Evolutionary conservation across 2,888 invertebrate genomes (phyloP), one percentile per base, ranked within the genome.

Genomic region (Sabatieria punctata): DNA sequence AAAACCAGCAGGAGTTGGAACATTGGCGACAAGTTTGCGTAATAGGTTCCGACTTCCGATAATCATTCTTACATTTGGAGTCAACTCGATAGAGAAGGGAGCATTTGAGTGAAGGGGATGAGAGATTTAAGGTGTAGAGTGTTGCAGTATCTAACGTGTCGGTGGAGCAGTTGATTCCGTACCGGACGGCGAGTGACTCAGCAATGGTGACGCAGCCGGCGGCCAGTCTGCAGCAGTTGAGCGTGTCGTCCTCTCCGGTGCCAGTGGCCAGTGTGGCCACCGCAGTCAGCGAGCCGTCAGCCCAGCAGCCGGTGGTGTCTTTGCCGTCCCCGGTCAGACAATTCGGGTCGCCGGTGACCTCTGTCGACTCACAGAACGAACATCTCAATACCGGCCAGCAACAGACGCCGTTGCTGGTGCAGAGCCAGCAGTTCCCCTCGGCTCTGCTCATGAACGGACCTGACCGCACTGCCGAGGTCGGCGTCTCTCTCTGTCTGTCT

Each of bases 381-480:
- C 27, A 40, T 38, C 37, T 39, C 26, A 41, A 41, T 48, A 42
- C 13, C 49, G 24, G 13, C 39, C 46, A 45, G 25, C 43, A 35
- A 33, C 49, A 49, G 22, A n/a, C n/a, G n/a, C n/a, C n/a, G n/a
- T n/a, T n/a, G n/a, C n/a, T n/a, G n/a, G n/a, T n/a, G n/a, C n/a
- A n/a, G n/a, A n/a, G n/a, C n/a, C n/a, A n/a, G n/a, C n/a, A n/a
- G n/a, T n/a, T n/a, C n/a, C n/a, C n/a, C n/a, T n/a, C n/a, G n/a
- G n/a, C n/a, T n/a, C n/a, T n/a, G n/a, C n/a, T n/a, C n/a, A n/a
- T n/a, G n/a, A n/a, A n/a, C n/a, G n/a, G n/a, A n/a, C n/a, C n/a
- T n/a, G n/a, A n/a, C n/a, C n/a, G n/a, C n/a, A n/a, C n/a, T n/a
- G n/a, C n/a, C n/a, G n/a, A n/a, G n/a, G n/a, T n/a, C n/a, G n/a